A percentile compares a stretch with the other conserved stretches of the same genome.
These are phyloP conservation scores for Stenurella melanura DNA, from an alignment of 2,888 invertebrate genomes.

Conservation along the genomic window DNA sequence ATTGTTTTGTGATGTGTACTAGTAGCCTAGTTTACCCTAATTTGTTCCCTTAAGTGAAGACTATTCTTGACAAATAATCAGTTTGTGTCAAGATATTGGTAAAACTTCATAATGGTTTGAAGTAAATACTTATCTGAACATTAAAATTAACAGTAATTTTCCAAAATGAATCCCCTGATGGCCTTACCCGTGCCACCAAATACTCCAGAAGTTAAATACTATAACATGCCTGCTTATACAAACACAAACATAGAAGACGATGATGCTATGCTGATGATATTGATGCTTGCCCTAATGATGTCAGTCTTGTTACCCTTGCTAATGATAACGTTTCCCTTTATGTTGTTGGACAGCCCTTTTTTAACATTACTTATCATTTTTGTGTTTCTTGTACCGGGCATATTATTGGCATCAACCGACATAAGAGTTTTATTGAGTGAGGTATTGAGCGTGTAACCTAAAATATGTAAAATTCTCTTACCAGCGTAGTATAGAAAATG, in stretches of 20 bases:
- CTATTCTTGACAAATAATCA: neutral
- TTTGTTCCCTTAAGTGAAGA: neutral
- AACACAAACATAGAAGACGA: conserved; percentile 55
- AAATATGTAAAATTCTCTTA: conserved; percentile 73
- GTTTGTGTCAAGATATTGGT: neutral
- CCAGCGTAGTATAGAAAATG: conserved; percentile 93
- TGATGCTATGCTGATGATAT: conserved; percentile 59
- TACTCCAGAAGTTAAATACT: neutral
- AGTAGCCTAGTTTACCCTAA: too few relatives aligned
- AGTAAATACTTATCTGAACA: neutral
- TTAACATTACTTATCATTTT: conserved; percentile 36
- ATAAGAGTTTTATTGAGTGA: conserved; percentile 55
- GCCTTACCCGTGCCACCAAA: neutral
- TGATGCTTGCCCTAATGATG: conserved; percentile 60
- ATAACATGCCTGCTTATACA: neutral
- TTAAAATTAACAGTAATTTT: conserved; percentile 16
- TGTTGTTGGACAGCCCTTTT: conserved; percentile 58
- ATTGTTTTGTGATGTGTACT: too few relatives aligned
- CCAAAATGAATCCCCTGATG: conserved; percentile 2
- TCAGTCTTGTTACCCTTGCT: conserved; percentile 60
- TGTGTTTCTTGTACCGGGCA: conserved; percentile 53
- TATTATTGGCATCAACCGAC: conserved; percentile 57
- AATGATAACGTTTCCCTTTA: conserved; percentile 58
- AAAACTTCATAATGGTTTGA: neutral
- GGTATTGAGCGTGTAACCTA: conserved; percentile 28